Evolutionary conservation across 2,888 invertebrate species (phyloP).

Genomic region (Tubulanus polymorphus): DNA sequence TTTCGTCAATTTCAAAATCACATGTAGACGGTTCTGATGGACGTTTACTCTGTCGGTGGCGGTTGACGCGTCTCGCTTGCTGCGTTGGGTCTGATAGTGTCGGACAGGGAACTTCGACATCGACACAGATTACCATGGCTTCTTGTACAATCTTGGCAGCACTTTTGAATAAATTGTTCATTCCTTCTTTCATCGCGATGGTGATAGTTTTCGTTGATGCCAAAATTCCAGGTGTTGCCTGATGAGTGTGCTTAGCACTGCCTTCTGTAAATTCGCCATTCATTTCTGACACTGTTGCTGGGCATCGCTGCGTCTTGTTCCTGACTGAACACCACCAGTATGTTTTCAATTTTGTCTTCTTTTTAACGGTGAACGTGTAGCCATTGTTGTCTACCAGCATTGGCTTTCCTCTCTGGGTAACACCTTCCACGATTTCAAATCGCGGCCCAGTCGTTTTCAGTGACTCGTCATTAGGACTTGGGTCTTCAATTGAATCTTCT

Average conservation of each 20-base stretch:
- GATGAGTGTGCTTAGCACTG: background rate
- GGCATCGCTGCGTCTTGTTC: background rate
- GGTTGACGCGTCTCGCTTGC: background rate
- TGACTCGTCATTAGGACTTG: background rate
- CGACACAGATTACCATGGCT: background rate
- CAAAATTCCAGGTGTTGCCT: background rate
- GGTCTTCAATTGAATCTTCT: background rate
- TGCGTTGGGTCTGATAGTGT: background rate
- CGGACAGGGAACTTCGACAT: background rate
- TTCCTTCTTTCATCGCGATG: background rate
- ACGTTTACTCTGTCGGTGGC: background rate
- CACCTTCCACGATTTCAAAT: background rate
- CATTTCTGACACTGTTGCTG: background rate
- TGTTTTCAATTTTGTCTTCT: background rate
- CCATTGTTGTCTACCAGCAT: background rate
- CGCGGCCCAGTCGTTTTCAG: background rate
- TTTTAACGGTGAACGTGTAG: background rate
- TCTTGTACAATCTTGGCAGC: background rate
- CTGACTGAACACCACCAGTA: background rate
- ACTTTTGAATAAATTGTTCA: background rate
- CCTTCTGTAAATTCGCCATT: background rate
- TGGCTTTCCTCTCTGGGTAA: background rate
- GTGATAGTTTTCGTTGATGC: background rate
- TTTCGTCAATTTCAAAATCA: background rate
- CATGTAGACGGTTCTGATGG: background rate